Percentiles rank a stretch among this genome's conserved stretches.
Conservation (phyloP, 2,888 invertebrate genomes). For the Ypsolopha sequella region DNA sequence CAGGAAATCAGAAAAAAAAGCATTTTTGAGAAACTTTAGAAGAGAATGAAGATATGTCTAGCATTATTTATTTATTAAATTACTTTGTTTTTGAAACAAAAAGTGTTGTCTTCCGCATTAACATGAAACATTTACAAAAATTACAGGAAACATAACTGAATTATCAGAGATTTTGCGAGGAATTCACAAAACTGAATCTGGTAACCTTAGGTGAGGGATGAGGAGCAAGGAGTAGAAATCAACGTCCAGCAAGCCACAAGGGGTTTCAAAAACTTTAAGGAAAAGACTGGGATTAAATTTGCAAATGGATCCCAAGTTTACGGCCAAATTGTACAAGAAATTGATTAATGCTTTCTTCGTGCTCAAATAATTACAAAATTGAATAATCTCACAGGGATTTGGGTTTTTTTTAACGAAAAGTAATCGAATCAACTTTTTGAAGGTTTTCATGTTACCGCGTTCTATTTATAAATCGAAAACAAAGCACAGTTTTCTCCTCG, state of each 20-base stretch:
- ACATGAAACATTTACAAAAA: too few relatives aligned
- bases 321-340: conserved; percentile 47
- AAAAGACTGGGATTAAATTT: conserved; percentile 38
- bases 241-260: neutral
- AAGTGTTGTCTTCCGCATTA: too few relatives aligned
- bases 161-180: too few relatives aligned
- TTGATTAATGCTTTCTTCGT: conserved; percentile 51
- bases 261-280: neutral
- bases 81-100: too few relatives aligned
- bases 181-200: too few relatives aligned
- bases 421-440: neutral
- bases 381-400: conserved; percentile 36
- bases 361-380: conserved; percentile 57
- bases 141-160: too few relatives aligned
- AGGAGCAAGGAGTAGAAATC: conserved; percentile 2
- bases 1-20: too few relatives aligned
- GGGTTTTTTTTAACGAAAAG: conserved; percentile 5
- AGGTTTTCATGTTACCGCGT: neutral
- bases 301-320: conserved; percentile 53
- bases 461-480: neutral
- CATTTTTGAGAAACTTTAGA: too few relatives aligned
- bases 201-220: too few relatives aligned
- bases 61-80: too few relatives aligned
- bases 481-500: neutral
- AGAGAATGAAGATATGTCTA: too few relatives aligned